Conservation (phyloP, 1,140 invertebrate species). For the Uloborus diversus region DNA sequence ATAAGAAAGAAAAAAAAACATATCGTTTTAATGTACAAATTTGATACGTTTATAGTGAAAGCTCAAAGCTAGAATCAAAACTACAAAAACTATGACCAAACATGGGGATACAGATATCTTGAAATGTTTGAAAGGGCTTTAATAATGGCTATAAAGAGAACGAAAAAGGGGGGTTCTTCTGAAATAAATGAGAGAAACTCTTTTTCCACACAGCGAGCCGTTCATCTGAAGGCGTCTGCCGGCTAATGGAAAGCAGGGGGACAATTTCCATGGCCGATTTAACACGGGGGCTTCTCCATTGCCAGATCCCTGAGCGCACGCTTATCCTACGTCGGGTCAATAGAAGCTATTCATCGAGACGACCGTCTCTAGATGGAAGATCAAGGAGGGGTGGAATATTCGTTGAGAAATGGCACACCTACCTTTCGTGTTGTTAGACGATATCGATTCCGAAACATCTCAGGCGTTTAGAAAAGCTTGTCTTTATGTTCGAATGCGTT, state of each 20-base stretch:
- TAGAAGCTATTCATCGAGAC: conserved; percentile 25
- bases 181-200: conserved; percentile 45
- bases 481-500: too few species aligned
- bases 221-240: conserved; percentile 46
- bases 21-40: too few species aligned
- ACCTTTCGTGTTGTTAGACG: too few species aligned
- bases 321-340: conserved; percentile 25
- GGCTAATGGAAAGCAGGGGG: conserved; percentile 52
- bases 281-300: conserved; percentile 21
- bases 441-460: too few species aligned
- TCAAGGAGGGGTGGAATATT: not conserved
- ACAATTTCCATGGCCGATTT: conserved; percentile 41
- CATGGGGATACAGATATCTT: too few species aligned
- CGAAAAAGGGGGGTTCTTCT: conserved; percentile 19
- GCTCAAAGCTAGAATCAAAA: too few species aligned
- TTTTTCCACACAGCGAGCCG: conserved; percentile 23
- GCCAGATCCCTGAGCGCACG: not conserved
- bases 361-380: conserved; percentile 1
- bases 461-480: too few species aligned
- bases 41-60: too few species aligned
- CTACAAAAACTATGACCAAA: too few species aligned
- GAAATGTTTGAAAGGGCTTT: too few species aligned
- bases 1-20: too few species aligned
- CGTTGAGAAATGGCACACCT: too few species aligned
- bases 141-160: conserved; percentile 45